Evolutionary conservation across 2,888 invertebrate genomes (phyloP), one percentile per base, ranked within the genome.

Genomic region (Amiota mariae): DNA sequence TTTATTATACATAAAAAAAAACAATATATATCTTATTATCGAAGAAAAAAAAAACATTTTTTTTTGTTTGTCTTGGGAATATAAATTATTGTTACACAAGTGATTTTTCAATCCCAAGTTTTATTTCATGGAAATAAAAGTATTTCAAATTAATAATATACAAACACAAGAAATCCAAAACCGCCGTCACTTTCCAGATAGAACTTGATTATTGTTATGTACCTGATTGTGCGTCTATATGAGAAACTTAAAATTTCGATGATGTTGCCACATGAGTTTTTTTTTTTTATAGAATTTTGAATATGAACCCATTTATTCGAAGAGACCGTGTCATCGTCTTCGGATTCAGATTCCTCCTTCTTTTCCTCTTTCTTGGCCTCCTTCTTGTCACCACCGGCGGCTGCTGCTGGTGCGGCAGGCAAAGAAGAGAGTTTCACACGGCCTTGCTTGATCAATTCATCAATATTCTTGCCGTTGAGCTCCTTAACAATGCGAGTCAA

Each of bases 291-390:
- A 73, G 71, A 24, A 67, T 36, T 24, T 48, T 46, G 49, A 56
- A 57, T 61, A 61, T 48, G 72, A 13, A 57, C 12, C 18, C 73
- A 76, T 85, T 92, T 96, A 97, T 91, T 96, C 96, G 90, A 97
- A 97, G 81, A 97, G 94, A 92, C 98, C 98, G 91, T 98, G 91
- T 98, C 98, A 84, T 98, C 98, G 88, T 97, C 97, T 80, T 98
- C 98, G n/a, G 95, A 95, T 88, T 96, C 96, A n/a, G 95, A 93
- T 85, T 95, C 97, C 82, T 94, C 96, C 88, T 97, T 95, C 92
- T 95, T 95, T 91, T 94, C 94, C 80, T 94, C 94, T 90, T 95
- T 95, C 94, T 88, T 87, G 73, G 86, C 85, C 70, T 89, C 88
- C 77, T 88, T 84, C 78, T 88, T 95, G 90, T 95, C 95, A 91